Base-by-base conservation (phyloP, 2,113 vertebrate species). In the Erinaceus europaeus region DNA sequence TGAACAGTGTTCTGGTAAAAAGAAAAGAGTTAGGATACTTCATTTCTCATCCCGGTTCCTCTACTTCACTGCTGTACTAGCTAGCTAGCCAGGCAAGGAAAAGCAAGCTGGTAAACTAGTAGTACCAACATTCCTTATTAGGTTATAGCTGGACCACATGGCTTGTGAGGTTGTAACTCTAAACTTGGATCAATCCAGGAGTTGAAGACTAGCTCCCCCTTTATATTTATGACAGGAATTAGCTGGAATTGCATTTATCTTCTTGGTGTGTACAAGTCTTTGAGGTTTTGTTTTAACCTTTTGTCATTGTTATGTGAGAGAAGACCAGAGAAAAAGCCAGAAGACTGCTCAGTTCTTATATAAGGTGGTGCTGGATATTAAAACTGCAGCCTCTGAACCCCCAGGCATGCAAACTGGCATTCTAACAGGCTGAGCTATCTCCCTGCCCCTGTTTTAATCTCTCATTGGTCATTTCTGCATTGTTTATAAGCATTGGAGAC, bases 371-470 rank as follows among this genome's bases (percentile, higher is more conserved):
- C n/a, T n/a, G n/a, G n/a, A n/a, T n/a, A n/a, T n/a, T n/a, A n/a
- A n/a, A n/a, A n/a, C n/a, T n/a, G n/a, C n/a, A n/a, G n/a, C n/a
- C n/a, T n/a, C n/a, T n/a, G n/a, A n/a, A n/a, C n/a, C n/a, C n/a
- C n/a, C n/a, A n/a, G n/a, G n/a, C n/a, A n/a, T n/a, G n/a, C n/a
- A n/a, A n/a, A n/a, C n/a, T n/a, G n/a, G n/a, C n/a, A n/a, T n/a
- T n/a, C n/a, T n/a, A n/a, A n/a, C n/a, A n/a, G n/a, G n/a, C n/a
- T n/a, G n/a, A n/a, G n/a, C n/a, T n/a, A n/a, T n/a, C n/a, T n/a
- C n/a, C n/a, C n/a, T n/a, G n/a, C n/a, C n/a, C n/a, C n/a, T n/a
- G 13, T 64, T 78, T 69, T 80, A 64, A 9, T 40, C 34, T 83
- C 13, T 27, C 46, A 17, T 1, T 29, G 23, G n/a, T 81, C 38